Base-by-base conservation (phyloP, 2,113 vertebrate genomes). In the Plestiodon gilberti region DNA sequence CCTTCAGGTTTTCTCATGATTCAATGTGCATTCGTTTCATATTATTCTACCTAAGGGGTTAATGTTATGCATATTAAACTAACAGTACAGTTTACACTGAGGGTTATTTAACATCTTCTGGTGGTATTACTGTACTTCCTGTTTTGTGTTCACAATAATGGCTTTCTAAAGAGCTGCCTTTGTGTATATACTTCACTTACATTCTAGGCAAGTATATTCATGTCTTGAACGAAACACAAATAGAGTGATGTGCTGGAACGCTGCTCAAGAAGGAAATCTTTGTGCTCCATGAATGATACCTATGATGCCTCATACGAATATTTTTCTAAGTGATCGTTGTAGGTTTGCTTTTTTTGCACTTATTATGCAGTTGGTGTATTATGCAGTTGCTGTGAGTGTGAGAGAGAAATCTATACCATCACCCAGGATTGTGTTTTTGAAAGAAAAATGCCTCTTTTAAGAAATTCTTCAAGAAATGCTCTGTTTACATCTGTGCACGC, bases 191-290 rank as follows among this genome's bases (percentile, higher is more conserved):
- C 96, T 95, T 97, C 91, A 89, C 97, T 98, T 97, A 96, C 96
- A 96, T 97, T 94, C 96, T 91, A 96, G 96, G 97, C 98, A 96
- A 98, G 98, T 98, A 95, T 91, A 87, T 96, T 98, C 98, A 97
- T 98, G 98, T 96, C 96, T 96, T 89, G 85, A 95, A 95, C 95
- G 95, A 96, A 96, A 96, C 96, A 93, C 94, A 95, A 95, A 98
- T 38, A 95, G 96, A 97, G 96, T 94, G 90, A 95, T 96, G 96
- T 96, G 95, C 97, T 97, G 97, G 97, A 98, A 97, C 97, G 94
- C 95, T 96, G 96, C 96, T 96, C 94, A 95, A 96, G 95, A 96
- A 98, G 98, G 98, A 98, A 98, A 97, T 98, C 96, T 95, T 97
- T 97, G 96, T 96, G 90, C 96, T 96, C 93, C 95, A 93, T 94